Base-by-base conservation (phyloP, 2,888 invertebrate species). In the Brassicogethes aeneus region DNA sequence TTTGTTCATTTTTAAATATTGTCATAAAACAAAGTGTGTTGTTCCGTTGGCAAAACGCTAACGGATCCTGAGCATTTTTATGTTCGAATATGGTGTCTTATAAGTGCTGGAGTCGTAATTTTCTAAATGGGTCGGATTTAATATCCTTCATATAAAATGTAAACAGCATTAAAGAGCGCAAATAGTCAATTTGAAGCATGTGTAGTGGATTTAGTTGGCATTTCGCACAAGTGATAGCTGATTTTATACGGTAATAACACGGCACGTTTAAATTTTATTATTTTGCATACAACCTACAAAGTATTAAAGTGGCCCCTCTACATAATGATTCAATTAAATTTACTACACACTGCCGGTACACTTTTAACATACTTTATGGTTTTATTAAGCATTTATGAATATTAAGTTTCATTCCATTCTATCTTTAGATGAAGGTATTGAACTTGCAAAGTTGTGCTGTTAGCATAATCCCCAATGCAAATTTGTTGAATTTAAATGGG, bases 161-260 rank as follows among this genome's bases (percentile, higher is more conserved):
- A 45, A 40, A 45, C 45, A 43, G 43, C 43, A 43, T 45, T 45
- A 45, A 40, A 38, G 42, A 42, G 36, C 34, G 42, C 14, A 45
- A 41, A 42, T 40, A 38, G 42, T 39, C 45, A 34, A 43, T 45
- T 45, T 39, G 16, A 40, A 45, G 45, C 45, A 45, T 45, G 45
- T 45, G 45, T 45, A 43, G 34, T 31, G 45, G 45, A 45, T 45
- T 43, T 45, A 45, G 43, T 42, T 45, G 42, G 29, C 40, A 45
- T 42, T 45, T 39, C 34, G 37, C 43, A 30, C 38, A 41, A 43
- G 41, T 43, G 45, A 43, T 45, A 42, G 40, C 41, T 45, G 45
- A 45, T 45, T 45, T 45, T 45, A 45, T 45, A 42, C 32, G 45
- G 42, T 34, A 42, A 40, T 45, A 37, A 42, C 37, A 38, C 32